Evolutionary conservation across 2,888 invertebrate species (phyloP), one percentile per base, ranked within the genome.

Genomic region (Andrena marginata): DNA sequence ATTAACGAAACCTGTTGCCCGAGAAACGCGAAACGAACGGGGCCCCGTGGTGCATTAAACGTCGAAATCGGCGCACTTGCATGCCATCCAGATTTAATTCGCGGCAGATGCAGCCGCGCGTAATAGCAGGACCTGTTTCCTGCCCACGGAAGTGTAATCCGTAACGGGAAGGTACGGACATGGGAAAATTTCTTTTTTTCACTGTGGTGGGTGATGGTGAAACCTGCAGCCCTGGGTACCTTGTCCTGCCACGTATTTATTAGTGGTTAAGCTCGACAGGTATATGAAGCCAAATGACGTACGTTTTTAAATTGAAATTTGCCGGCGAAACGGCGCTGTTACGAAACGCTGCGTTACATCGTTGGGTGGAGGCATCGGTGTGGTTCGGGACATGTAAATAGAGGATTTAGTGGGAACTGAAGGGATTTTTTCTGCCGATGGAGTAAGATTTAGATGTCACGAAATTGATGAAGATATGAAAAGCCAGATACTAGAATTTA

Each of bases 81-180:
- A 31, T 60, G 54, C 48, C 67, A 35, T 65, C 65, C 71, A 56
- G 83, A 84, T 84, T 84, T 84, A 77, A 84, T 84, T 82, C 82
- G 78, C 26, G 82, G 83, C 83, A 84, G 83, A 84, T 82, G 83
- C 85, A 85, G 77, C 85, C 72, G 77, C 73, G 68, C 73, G 62
- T 74, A 80, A 84, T 77, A 59, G 81, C 77, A 81, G 78, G 71
- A 77, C 73, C 75, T 69, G 72, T 70, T 85, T 84, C 84, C 84
- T 85, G 78, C 62, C 56, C 82, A 77, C 87, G 89, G 87, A 91
- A 89, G 82, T 80, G 85, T 69, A 67, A 79, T 77, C 77, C 82
- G 77, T 87, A 85, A 87, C 88, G 73, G 81, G 77, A 85, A 82
- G 86, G 85, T 85, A 83, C 85, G 85, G 76, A 72, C 80, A 74